Percentiles rank a stretch among this genome's conserved stretches.
Evolutionary conservation across 2,113 vertebrate species (phyloP).

Genomic region (Chionis minor): DNA sequence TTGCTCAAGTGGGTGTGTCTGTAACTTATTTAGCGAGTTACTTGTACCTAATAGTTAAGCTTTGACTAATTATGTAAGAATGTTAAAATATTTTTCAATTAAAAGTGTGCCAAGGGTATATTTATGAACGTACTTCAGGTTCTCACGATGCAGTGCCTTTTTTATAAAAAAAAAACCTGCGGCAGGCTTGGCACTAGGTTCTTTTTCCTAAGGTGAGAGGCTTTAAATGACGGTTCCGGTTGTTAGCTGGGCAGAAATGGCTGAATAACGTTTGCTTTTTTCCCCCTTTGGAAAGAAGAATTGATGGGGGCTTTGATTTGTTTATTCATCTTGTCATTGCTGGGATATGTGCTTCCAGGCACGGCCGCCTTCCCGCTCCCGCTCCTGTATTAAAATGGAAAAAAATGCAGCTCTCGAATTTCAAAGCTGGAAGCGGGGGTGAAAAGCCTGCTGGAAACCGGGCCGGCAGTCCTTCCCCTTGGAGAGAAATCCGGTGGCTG

Average conservation of each 20-base stretch:
- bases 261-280: not conserved
- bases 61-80: slow-evolving; percentile 6
- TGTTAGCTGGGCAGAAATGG: not conserved
- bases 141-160: not conserved
- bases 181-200: not conserved
- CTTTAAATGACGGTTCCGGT: not conserved
- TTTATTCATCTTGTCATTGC: not conserved
- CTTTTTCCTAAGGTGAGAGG: not conserved
- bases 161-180: not conserved
- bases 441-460: not conserved
- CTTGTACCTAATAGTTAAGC: not conserved
- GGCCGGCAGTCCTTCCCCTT: not conserved
- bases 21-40: slow-evolving; percentile 40
- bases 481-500: not conserved
- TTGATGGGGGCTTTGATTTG: not conserved
- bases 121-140: slow-evolving; percentile 10
- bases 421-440: not conserved
- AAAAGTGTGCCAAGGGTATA: not conserved
- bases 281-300: not conserved
- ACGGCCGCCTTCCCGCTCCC: not conserved
- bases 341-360: not conserved
- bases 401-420: not conserved
- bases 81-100: slow-evolving; percentile 44
- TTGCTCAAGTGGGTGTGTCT: slow-evolving; percentile 68
- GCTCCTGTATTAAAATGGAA: not conserved